Conservation (phyloP, 2,113 vertebrate genomes). For the Chaenogobius annularis region DNA sequence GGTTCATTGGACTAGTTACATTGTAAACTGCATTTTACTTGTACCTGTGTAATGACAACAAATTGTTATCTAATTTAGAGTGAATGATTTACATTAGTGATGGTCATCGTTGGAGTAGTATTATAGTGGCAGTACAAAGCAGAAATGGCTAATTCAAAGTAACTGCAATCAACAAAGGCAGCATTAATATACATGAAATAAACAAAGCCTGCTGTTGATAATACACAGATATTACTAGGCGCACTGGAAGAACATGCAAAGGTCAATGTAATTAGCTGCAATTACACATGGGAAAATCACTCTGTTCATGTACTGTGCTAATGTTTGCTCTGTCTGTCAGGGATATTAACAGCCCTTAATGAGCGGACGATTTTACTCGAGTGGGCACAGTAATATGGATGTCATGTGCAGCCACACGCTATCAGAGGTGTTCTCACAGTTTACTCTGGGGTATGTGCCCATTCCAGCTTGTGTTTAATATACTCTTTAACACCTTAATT, state of each 20-base stretch:
- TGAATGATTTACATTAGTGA: neutral
- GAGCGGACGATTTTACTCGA: constrained; percentile 11
- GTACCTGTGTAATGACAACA: neutral
- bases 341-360: constrained; percentile 28
- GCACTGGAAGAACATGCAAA: neutral
- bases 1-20: neutral
- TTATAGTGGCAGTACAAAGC: neutral
- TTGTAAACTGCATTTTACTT: neutral
- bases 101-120: neutral
- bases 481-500: constrained; percentile 17
- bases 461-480: constrained; percentile 27
- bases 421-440: constrained; percentile 6
- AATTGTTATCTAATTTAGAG: neutral
- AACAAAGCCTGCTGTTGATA: constrained; percentile 3
- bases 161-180: neutral
- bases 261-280: constrained; percentile 8
- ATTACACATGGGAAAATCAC: neutral
- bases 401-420: constrained; percentile 9
- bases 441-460: constrained; percentile 8
- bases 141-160: neutral
- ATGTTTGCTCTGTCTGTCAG: constrained; percentile 60
- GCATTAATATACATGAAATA: neutral
- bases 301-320: constrained; percentile 7
- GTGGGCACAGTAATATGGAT: constrained; percentile 4
- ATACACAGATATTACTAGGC: constrained; percentile 13